Evolutionary conservation across 2,888 invertebrate genomes (phyloP).

Genomic region (Tridacna crocea): DNA sequence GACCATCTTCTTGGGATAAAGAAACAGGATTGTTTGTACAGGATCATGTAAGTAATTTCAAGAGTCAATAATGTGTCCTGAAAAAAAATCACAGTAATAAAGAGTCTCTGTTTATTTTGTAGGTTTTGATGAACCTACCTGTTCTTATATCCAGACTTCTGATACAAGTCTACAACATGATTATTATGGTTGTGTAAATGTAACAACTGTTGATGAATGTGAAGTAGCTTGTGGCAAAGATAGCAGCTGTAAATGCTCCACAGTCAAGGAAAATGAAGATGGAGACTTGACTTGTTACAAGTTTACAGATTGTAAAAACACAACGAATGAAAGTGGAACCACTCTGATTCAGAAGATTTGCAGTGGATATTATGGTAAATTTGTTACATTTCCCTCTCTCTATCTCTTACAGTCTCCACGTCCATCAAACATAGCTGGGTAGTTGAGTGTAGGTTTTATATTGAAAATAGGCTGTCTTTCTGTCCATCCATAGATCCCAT

Average conservation of each 20-base stretch:
- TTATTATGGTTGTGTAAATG: conserved; percentile 13
- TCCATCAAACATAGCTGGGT: no score
- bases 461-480: no score
- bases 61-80: no score
- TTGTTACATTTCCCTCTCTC: no score
- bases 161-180: not conserved
- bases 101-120: not conserved
- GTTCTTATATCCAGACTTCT: not conserved
- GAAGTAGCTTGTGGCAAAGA: conserved; percentile 1
- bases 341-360: conserved; percentile 6
- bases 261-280: not conserved
- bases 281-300: not conserved
- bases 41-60: no score
- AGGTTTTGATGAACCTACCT: not conserved
- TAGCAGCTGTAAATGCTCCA: conserved; percentile 16
- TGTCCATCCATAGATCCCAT: no score
- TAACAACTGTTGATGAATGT: conserved; percentile 4
- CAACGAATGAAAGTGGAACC: not conserved
- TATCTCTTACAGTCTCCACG: no score
- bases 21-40: no score
- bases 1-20: no score
- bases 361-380: conserved; percentile 6
- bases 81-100: no score
- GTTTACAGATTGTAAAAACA: not conserved
- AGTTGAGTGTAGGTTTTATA: no score